Conservation (phyloP, 2,113 vertebrate genomes). For the Zapornia atra region DNA sequence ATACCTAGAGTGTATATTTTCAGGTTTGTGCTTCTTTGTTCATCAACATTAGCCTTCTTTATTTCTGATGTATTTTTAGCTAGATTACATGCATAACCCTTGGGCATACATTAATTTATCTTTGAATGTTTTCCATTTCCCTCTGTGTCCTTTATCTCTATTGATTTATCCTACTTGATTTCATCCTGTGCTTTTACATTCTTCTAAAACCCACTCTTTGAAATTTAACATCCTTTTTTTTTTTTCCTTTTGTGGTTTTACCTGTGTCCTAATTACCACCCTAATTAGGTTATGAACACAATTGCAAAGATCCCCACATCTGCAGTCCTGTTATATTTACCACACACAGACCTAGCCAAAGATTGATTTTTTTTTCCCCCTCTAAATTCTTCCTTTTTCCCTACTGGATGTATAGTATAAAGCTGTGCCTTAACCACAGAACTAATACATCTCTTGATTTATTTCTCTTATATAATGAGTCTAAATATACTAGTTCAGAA, state of each 20-base stretch:
- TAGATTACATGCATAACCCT: conserved; percentile 77
- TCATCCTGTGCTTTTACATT: conserved; percentile 71
- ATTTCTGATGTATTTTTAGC: conserved; percentile 75
- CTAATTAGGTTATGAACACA: conserved; percentile 80
- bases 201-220: conserved; percentile 71
- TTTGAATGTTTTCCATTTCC: conserved; percentile 80
- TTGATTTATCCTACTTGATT: conserved; percentile 79
- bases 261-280: conserved; percentile 76
- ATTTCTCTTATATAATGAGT: conserved; percentile 47
- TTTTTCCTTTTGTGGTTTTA: conserved; percentile 69
- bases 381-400: conserved; percentile 46
- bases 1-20: neutral
- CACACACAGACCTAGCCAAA: conserved; percentile 22
- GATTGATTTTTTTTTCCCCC: conserved; percentile 50
- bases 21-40: conserved; percentile 41
- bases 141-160: conserved; percentile 76
- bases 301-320: conserved; percentile 49
- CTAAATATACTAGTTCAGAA: conserved; percentile 40
- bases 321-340: conserved; percentile 51
- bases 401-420: conserved; percentile 26
- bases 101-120: conserved; percentile 81
- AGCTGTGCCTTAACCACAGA: conserved; percentile 33
- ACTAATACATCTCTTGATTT: conserved; percentile 44
- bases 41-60: conserved; percentile 67
- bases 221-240: conserved; percentile 59